Evolutionary conservation across 2,113 vertebrate species (phyloP).

Genomic region (Chaenogobius annularis): DNA sequence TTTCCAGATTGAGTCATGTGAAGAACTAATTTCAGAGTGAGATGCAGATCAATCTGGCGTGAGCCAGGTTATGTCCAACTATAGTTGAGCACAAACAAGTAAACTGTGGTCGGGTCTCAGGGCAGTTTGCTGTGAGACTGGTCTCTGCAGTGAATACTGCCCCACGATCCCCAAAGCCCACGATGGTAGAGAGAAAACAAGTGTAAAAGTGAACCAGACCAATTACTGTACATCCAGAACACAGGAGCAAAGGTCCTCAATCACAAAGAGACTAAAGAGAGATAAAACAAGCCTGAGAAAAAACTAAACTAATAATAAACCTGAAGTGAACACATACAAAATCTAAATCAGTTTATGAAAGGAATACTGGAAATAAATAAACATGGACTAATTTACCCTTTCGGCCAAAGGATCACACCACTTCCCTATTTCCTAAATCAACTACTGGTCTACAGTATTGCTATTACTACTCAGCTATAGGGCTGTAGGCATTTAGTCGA

Average conservation of each 20-base stretch:
- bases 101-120: not conserved
- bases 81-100: not conserved
- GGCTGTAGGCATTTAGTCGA: too few relatives aligned
- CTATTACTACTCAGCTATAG: too few relatives aligned
- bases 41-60: too few relatives aligned
- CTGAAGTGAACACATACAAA: not conserved
- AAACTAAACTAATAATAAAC: not conserved
- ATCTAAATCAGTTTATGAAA: not conserved
- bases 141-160: not conserved
- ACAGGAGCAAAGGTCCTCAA: not conserved
- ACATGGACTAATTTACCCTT: not conserved
- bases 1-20: too few relatives aligned
- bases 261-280: not conserved
- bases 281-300: not conserved
- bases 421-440: too few relatives aligned
- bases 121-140: not conserved
- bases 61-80: not conserved
- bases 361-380: too few relatives aligned
- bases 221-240: not conserved
- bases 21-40: too few relatives aligned
- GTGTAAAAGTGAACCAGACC: not conserved
- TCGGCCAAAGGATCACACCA: not conserved
- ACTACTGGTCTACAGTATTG: too few relatives aligned
- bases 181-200: not conserved
- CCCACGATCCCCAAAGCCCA: not conserved